These are phyloP conservation scores for Amphimedon queenslandica DNA, from an alignment of 37 sponge, comb jelly and placozoan genomes.

Conservation along the genomic window DNA sequence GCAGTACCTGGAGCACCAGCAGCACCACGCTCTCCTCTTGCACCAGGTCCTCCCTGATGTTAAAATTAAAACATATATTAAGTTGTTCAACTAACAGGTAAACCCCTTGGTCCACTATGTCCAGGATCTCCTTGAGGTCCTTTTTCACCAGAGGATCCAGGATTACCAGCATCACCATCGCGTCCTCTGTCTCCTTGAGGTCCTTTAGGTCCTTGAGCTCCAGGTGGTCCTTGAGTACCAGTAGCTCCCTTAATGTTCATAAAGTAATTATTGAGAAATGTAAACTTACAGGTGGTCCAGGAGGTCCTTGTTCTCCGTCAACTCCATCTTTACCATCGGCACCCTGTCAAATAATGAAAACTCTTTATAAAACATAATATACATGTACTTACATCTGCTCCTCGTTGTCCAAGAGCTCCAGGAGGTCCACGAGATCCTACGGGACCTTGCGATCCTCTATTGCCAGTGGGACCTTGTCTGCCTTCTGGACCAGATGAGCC, in stretches of 20 bases:
- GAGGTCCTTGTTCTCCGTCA: constrained; percentile 44
- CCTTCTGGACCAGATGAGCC: constrained; percentile 30
- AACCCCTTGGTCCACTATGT: constrained; percentile 56
- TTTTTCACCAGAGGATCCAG: not conserved
- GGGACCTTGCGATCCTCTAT: constrained; percentile 21
- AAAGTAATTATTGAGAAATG: too few relatives aligned
- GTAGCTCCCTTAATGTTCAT: not conserved
- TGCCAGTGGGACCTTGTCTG: constrained; percentile 31
- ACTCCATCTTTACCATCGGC: constrained; percentile 51
- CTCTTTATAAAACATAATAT: not conserved
- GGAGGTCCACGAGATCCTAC: constrained; percentile 16
- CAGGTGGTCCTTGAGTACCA: constrained; percentile 22
- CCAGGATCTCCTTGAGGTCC: constrained; percentile 55
- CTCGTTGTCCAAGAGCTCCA: constrained; percentile 23
- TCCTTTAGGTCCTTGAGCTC: constrained; percentile 8
- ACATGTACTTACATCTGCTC: constrained; percentile 3
- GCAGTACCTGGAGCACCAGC: constrained; percentile 1
- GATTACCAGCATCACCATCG: not conserved
- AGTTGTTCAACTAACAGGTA: constrained; percentile 19
- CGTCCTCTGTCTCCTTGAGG: not conserved
- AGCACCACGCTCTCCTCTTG: constrained; percentile 49
- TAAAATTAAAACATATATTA: not conserved
- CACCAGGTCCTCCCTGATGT: constrained; percentile 41
- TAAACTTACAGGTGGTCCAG: constrained; percentile 29
- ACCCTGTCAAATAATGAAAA: not conserved